Evolutionary conservation across 2,797 vertebrate genomes (phyloP), one percentile per base, ranked within the genome.

Genomic region (Enteromius argenteus): DNA sequence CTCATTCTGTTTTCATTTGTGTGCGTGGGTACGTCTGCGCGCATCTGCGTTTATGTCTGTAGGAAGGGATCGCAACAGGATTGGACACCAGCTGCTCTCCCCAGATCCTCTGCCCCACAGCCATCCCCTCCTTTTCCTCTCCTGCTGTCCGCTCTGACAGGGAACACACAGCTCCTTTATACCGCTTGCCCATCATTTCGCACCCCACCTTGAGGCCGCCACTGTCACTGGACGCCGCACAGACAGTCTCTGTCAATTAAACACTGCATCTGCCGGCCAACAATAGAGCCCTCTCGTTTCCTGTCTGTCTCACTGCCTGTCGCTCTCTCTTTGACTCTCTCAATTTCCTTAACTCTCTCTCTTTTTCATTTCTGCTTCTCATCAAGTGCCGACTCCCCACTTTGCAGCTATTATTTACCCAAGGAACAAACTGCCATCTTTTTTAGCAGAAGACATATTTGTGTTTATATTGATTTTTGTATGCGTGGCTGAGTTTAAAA

Each of bases 111-210:
- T n/a, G 49, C 67, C 85, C 73, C 84, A 86, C 84, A 72, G 42
- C 53, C 67, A 3, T 91, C 89, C 90, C 90, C 90, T 71, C 84
- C 71, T 75, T 21, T 46, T 83, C 81, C 81, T 83, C 75, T 81
- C 87, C 90, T 86, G 89, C 92, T 92, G 91, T 93, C 92, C 88
- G 88, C 19, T 81, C 90, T 92, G 91, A 94, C 93, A 92, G 92
- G 92, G 92, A 92, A 93, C 93, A 93, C 73, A 91, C 89, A 91
- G 89, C 84, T 92, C 93, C 93, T 94, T 94, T 93, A 93, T 93
- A 91, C 92, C 92, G 90, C 93, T 92, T 94, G 94, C 94, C 94
- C 86, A 89, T 95, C 94, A 95, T 79, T 90, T 89, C 80, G 85
- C 87, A 87, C 91, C 89, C 90, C 91, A 91, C 91, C 92, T 92